phyloP scores from a whole-genome alignment of 1,140 invertebrate genomes.

The Vanessa atalanta region DNA sequence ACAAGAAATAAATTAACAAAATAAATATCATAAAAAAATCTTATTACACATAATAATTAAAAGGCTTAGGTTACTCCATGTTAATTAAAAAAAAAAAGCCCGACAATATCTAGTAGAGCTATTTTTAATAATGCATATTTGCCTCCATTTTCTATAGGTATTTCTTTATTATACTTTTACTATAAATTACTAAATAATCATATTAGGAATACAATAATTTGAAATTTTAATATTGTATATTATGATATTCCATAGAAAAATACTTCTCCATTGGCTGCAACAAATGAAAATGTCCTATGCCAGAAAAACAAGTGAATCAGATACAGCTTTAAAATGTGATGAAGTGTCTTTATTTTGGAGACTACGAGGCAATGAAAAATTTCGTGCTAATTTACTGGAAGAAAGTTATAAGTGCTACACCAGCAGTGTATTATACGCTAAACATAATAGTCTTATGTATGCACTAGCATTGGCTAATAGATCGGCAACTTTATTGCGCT shows the following conservation, averaged over 20 bases:
- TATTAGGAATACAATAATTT: no score
- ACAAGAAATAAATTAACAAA: no score
- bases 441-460: constrained; percentile 60
- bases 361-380: constrained; percentile 66
- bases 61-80: no score
- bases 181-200: no score
- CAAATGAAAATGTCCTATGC: constrained; percentile 62
- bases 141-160: no score
- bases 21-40: no score
- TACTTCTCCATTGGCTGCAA: constrained; percentile 61
- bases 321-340: constrained; percentile 66
- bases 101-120: no score
- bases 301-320: constrained; percentile 52
- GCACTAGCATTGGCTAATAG: constrained; percentile 67
- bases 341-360: constrained; percentile 62
- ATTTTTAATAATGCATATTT: no score
- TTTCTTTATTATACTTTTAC: no score
- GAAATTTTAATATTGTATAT: not conserved
- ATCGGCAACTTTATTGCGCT: constrained; percentile 60
- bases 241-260: constrained; percentile 49
- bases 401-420: constrained; percentile 66
- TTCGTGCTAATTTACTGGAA: constrained; percentile 52
- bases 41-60: no score
- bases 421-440: constrained; percentile 64
- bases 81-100: no score